A percentile compares a stretch with the other conserved stretches of the same genome.
Evolutionary conservation across 2,797 vertebrate genomes (phyloP).

Genomic region (Cottoperca gobio): DNA sequence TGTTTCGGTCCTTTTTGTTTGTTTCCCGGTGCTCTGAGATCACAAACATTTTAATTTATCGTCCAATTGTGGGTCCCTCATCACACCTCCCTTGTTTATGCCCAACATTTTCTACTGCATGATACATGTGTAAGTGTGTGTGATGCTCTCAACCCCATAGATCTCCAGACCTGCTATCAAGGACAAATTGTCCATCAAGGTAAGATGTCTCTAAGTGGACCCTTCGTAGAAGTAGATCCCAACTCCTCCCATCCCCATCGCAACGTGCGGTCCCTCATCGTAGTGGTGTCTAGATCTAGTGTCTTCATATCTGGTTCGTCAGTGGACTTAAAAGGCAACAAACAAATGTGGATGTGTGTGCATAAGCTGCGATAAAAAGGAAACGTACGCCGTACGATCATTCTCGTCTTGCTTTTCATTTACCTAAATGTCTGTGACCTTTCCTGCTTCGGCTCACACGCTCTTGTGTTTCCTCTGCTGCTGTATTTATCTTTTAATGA

Average conservation of each 20-base stretch:
- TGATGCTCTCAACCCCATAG: slow-evolving; percentile 86
- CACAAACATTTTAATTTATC: slow-evolving; percentile 8
- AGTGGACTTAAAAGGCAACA: slow-evolving; percentile 24
- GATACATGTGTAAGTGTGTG: slow-evolving; percentile 82
- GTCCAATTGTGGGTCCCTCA: slow-evolving; percentile 38
- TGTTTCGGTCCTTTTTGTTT: slow-evolving; percentile 15
- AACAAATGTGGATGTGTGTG: slow-evolving; percentile 24
- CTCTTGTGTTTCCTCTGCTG: slow-evolving; percentile 20
- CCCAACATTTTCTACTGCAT: slow-evolving; percentile 78
- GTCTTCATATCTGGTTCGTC: slow-evolving; percentile 33
- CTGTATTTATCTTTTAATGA: not conserved
- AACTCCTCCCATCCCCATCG: slow-evolving; percentile 47
- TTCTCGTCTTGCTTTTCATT: slow-evolving; percentile 41
- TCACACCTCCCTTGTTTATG: slow-evolving; percentile 53
- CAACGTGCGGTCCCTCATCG: slow-evolving; percentile 57
- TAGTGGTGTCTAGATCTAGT: slow-evolving; percentile 57
- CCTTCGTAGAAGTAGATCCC: slow-evolving; percentile 68
- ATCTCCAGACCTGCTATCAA: slow-evolving; percentile 86
- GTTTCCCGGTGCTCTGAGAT: slow-evolving; percentile 20
- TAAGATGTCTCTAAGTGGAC: slow-evolving; percentile 76
- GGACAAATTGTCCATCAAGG: slow-evolving; percentile 87
- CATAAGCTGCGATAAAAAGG: not conserved
- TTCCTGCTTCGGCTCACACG: slow-evolving; percentile 57
- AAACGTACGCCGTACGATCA: not conserved
- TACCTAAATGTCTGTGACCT: slow-evolving; percentile 41